Base-by-base conservation (phyloP, 64 coral and sea anemone species). In the Exaiptasia diaphana region DNA sequence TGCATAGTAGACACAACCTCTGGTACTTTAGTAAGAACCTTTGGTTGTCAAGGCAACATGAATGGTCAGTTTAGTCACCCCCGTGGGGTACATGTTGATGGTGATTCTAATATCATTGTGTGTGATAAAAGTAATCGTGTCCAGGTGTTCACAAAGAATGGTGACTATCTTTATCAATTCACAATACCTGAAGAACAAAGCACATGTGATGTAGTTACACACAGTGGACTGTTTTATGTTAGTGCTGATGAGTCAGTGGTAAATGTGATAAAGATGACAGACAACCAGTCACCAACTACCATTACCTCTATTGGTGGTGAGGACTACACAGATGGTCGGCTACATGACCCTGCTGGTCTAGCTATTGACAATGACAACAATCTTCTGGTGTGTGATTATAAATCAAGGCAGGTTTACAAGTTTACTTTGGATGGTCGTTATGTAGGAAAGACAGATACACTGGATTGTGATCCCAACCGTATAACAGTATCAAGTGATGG, bases 81-180 rank as follows among this genome's bases (percentile, higher is more conserved):
- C 60, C 9, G 12, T 4, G 86, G 54, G 4, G 76, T 88, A 23
- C 48, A 63, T 39, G 50, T 88, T 37, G 86, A 80, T 38, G 44
- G 41, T 18, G 52, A 73, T 18, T 64, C 64, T 24, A 68, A 64
- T 34, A 81, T 88, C 33, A 80, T 88, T 14, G 76, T 88, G 15
- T 48, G 50, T 36, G 86, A 88, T 28, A 0, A 15, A 4, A 3
- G 18, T 28, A 73, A 73, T 35, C 53, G 53, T n/a, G 54, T 88
- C 22, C 76, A 81, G 23, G 86, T 88, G 20, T 53, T 88, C 27
- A 69, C 67, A 41, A 88, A 7, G 21, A 40, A 71, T 28, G 64
- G 49, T 32, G 15, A 35, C 17, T 34, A 60, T 41, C 23, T 58
- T 36, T 61, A 73, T 31, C 52, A 61, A 27, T 74, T 85, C 38